Conservation (phyloP, 1,140 invertebrate species). For the Drosophila albomicans region DNA sequence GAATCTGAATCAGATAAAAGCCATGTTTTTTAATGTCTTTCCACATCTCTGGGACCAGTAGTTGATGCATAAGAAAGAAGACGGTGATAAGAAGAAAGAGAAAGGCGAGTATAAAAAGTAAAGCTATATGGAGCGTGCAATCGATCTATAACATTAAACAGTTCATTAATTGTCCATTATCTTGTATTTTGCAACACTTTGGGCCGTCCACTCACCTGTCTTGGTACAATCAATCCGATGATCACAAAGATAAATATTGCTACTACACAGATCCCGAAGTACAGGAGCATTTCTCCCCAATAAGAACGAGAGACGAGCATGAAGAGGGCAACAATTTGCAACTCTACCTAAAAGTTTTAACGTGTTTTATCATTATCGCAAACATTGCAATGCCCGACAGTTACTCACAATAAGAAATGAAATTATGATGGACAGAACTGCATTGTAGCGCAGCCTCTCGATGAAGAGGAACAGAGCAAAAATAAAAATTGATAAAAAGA, state of each 20-base stretch:
- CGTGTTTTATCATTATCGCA: too few relatives aligned
- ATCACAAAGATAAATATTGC: background rate
- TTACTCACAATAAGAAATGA: slow-evolving; percentile 49
- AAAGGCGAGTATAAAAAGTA: slow-evolving; percentile 56
- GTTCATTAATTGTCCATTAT: too few relatives aligned
- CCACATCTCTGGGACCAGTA: background rate
- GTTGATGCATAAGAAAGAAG: slow-evolving; percentile 37
- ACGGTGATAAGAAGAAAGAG: slow-evolving; percentile 39
- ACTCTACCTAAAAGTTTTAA: slow-evolving; percentile 49
- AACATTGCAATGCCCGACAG: background rate
- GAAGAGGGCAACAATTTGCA: slow-evolving; percentile 40
- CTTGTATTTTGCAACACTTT: background rate
- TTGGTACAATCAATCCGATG: slow-evolving; percentile 32
- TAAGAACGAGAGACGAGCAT: slow-evolving; percentile 13
- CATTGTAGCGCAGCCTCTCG: slow-evolving; percentile 10
- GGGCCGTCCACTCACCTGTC: slow-evolving; percentile 17
- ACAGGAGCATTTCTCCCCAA: slow-evolving; percentile 21
- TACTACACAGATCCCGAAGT: slow-evolving; percentile 12
- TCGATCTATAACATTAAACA: slow-evolving; percentile 47
- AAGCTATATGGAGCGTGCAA: slow-evolving; percentile 51
- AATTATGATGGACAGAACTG: background rate
- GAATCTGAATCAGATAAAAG: slow-evolving; percentile 29
- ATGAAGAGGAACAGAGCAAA: slow-evolving; percentile 36
- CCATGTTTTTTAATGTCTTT: background rate
- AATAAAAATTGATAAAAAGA: slow-evolving; percentile 15